Evolutionary conservation across 1,140 invertebrate genomes (phyloP).

Genomic region (Tenebrio molitor): DNA sequence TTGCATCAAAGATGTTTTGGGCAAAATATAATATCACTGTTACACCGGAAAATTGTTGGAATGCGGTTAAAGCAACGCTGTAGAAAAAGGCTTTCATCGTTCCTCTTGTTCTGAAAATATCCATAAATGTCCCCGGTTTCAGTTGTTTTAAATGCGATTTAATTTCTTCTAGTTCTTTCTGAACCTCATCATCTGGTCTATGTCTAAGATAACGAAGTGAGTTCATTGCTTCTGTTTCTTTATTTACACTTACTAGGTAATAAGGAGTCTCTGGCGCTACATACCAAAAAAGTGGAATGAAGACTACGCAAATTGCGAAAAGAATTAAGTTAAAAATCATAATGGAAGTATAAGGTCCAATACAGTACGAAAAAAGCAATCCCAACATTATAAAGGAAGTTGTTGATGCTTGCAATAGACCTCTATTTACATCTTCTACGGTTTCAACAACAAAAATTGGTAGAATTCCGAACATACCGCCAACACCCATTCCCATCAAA

Average conservation of each 20-base stretch:
- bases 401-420: background rate
- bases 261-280: constrained; percentile 9
- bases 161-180: background rate
- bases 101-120: constrained; percentile 66
- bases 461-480: background rate
- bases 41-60: constrained; percentile 84
- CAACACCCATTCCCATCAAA: constrained; percentile 14
- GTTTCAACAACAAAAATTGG: constrained; percentile 19
- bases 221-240: background rate
- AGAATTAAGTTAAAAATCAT: constrained; percentile 19
- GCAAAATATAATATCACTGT: constrained; percentile 87
- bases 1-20: constrained; percentile 76
- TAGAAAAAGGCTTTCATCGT: constrained; percentile 79
- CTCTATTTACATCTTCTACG: constrained; percentile 11
- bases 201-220: background rate
- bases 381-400: background rate
- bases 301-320: background rate
- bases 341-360: constrained; percentile 6
- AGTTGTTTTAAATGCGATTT: background rate
- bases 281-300: background rate
- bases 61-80: constrained; percentile 76
- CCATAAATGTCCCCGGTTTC: background rate
- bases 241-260: background rate
- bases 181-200: background rate
- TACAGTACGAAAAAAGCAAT: constrained; percentile 14